Conservation (phyloP, 2,113 vertebrate species). For the Lophochroa leadbeateri region DNA sequence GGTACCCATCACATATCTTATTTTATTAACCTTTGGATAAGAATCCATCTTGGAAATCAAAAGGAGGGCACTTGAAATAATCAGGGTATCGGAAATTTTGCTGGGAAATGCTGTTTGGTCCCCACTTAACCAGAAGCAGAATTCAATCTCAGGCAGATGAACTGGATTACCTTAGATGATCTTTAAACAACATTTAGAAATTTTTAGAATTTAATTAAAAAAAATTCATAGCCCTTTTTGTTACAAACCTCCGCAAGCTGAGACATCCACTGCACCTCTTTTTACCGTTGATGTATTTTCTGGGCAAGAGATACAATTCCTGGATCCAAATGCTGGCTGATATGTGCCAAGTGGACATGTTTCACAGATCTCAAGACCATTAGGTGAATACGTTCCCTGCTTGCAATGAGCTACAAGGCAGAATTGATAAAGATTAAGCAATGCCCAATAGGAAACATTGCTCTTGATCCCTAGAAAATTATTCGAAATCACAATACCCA, state of each 20-base stretch:
- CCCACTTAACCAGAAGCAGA: background rate
- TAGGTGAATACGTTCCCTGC: conserved; percentile 90
- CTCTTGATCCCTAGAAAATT: background rate
- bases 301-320: conserved; percentile 84
- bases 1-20: background rate
- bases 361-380: conserved; percentile 94
- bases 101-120: background rate
- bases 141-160: background rate
- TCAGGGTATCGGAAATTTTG: background rate
- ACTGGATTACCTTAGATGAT: background rate
- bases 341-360: conserved; percentile 92
- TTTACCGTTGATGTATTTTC: conserved; percentile 89
- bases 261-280: conserved; percentile 86
- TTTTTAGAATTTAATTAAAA: background rate
- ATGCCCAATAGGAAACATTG: background rate
- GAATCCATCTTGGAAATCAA: background rate
- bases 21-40: background rate
- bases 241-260: conserved; percentile 91
- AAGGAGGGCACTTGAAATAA: background rate
- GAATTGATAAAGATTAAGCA: background rate
- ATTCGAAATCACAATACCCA: background rate
- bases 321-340: conserved; percentile 85
- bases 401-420: conserved; percentile 89
- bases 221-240: background rate
- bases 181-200: background rate